These are phyloP conservation scores for Nebria brevicollis DNA, from an alignment of 2,888 invertebrate species.

Conservation along the genomic window DNA sequence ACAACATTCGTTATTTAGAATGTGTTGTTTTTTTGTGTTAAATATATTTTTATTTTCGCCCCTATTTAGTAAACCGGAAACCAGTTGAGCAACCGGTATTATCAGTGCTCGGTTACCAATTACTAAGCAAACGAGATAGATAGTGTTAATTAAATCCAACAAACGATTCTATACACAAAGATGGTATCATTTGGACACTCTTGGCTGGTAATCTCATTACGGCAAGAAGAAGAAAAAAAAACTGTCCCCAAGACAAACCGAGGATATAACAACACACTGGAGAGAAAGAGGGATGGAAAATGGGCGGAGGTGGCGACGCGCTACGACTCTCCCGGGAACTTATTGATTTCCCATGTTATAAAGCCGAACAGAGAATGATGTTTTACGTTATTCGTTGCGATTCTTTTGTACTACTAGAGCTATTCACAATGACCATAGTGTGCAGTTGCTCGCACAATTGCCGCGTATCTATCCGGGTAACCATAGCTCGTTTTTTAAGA, in stretches of 20 bases:
- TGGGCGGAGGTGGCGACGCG: slow-evolving; percentile 16
- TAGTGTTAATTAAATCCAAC: slow-evolving; percentile 13
- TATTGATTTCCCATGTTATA: slow-evolving; percentile 29
- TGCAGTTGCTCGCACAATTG: too few species aligned
- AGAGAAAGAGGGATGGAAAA: neutral
- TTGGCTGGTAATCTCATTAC: slow-evolving; percentile 10
- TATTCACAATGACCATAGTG: too few species aligned
- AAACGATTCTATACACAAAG: neutral
- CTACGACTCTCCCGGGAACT: slow-evolving; percentile 21
- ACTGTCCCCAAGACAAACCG: slow-evolving; percentile 5
- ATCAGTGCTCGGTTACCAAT: neutral
- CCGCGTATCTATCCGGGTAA: too few species aligned
- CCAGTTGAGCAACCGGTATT: neutral
- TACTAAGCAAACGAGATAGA: neutral
- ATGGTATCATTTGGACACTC: slow-evolving; percentile 3
- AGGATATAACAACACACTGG: neutral
- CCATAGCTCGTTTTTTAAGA: too few species aligned
- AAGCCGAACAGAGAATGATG: slow-evolving; percentile 5
- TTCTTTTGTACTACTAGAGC: too few species aligned
- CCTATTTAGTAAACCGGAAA: neutral
- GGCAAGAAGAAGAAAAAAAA: neutral
- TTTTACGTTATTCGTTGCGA: neutral
- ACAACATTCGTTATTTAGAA: too few species aligned
- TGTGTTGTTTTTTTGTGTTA: too few species aligned
- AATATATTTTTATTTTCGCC: too few species aligned